Conservation (phyloP, 2,888 invertebrate species). For the Epinotia demarniana region DNA sequence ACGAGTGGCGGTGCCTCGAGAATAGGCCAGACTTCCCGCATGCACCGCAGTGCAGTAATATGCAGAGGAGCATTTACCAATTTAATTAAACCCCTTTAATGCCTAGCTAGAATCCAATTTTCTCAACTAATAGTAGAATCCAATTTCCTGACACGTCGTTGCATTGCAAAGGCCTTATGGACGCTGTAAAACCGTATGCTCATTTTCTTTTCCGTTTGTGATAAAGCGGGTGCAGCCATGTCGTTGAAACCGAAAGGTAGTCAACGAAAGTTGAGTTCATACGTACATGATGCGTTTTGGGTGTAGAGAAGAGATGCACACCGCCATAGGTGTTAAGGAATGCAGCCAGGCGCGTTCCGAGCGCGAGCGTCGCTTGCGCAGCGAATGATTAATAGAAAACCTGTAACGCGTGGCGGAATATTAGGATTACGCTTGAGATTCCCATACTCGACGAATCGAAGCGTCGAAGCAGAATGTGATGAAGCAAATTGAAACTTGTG, state of each 20-base stretch:
- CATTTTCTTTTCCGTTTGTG: constrained; percentile 13
- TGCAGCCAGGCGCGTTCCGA: constrained; percentile 57
- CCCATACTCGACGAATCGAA: constrained; percentile 4
- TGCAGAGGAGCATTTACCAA: constrained; percentile 6
- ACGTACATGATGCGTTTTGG: constrained; percentile 12
- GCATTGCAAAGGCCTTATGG: constrained; percentile 2
- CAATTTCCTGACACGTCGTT: constrained; percentile 20
- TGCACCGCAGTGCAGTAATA: constrained; percentile 1
- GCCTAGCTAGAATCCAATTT: constrained; percentile 35
- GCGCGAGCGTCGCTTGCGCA: constrained; percentile 22
- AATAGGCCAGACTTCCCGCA: background rate
- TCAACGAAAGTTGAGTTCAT: background rate
- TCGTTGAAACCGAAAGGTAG: background rate
- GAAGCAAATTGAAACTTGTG: background rate
- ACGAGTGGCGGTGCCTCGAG: background rate
- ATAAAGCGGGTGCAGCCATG: constrained; percentile 3
- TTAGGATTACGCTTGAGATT: constrained; percentile 34
- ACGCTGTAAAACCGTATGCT: constrained; percentile 5
- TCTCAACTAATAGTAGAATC: constrained; percentile 37
- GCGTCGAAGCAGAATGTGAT: background rate
- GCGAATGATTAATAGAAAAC: constrained; percentile 69
- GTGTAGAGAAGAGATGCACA: constrained; percentile 42
- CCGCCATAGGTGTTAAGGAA: constrained; percentile 63
- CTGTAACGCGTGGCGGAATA: constrained; percentile 52
- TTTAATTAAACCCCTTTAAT: constrained; percentile 25